phyloP scores from a whole-genome alignment of 2,797 vertebrate genomes.

The Leptatherina wallacei region DNA sequence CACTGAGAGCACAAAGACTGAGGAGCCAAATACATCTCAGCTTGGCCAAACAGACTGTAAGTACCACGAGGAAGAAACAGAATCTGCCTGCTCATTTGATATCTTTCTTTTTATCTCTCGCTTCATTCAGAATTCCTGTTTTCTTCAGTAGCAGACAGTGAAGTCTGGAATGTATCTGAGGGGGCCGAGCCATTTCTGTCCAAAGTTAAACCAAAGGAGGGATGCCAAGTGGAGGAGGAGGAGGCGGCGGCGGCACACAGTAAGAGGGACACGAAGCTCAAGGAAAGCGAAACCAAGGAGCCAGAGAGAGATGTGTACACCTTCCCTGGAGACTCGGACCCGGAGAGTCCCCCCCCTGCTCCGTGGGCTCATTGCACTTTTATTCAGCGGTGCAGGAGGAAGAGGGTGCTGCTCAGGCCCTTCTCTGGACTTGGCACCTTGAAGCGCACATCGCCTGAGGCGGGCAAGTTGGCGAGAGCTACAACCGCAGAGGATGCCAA shows the following conservation, averaged over 20 bases:
- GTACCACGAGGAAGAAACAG: slow-evolving; percentile 33
- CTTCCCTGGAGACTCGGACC: slow-evolving; percentile 85
- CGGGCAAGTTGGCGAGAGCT: slow-evolving; percentile 42
- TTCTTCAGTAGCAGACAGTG: slow-evolving; percentile 70
- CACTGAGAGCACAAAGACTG: slow-evolving; percentile 64
- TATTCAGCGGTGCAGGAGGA: slow-evolving; percentile 81
- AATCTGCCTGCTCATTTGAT: slow-evolving; percentile 25
- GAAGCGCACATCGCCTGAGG: slow-evolving; percentile 54
- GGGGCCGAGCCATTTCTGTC: slow-evolving; percentile 65
- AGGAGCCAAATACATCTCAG: slow-evolving; percentile 68
- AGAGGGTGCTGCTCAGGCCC: slow-evolving; percentile 81
- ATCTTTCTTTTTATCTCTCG: slow-evolving; percentile 22
- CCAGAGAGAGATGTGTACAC: slow-evolving; percentile 80
- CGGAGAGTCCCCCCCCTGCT: slow-evolving; percentile 82
- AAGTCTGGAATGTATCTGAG: slow-evolving; percentile 67
- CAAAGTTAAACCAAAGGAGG: slow-evolving; percentile 78
- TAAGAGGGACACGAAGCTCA: slow-evolving; percentile 49
- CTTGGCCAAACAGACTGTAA: slow-evolving; percentile 69
- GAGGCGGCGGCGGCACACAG: slow-evolving; percentile 14
- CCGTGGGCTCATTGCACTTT: slow-evolving; percentile 86
- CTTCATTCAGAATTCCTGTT: slow-evolving; percentile 47
- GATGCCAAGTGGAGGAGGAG: slow-evolving; percentile 68
- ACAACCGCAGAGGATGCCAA: slow-evolving; percentile 43
- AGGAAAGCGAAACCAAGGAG: slow-evolving; percentile 52
- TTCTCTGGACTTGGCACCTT: slow-evolving; percentile 79